Evolutionary conservation across 2,113 vertebrate genomes (phyloP), one percentile per base, ranked within the genome.

Genomic region (Collichthys lucidus): DNA sequence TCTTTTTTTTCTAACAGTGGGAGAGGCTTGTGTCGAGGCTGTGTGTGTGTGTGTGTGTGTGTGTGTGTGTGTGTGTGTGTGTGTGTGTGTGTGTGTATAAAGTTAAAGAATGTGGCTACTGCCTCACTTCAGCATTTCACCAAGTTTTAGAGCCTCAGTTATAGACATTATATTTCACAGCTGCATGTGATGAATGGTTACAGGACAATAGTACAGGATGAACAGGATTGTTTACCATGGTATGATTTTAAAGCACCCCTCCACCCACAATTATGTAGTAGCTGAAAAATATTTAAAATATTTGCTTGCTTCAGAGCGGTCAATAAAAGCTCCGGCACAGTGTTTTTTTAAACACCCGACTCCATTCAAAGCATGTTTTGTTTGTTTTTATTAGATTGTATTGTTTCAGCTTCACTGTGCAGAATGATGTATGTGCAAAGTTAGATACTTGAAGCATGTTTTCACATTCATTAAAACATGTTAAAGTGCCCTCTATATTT

Each of bases 11-110:
- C 26, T 60, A 22, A 16, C 56, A 46, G 77, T 82, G 92, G 91
- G 92, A 89, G 92, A 91, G 92, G 91, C 90, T 52, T 80, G 76
- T 40, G 56, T 59, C 22, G 56, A 26, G 24, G 16, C 19, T 63
- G 53, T 47, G 57, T 3, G 19, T 26, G 42, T n/a, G 11, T 53
- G 57, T 5, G 20, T 17, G 42, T 26, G 31, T 35, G 31, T 35
- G 31, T 5, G 6, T 7, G 57, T 3, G 19, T 26, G 42, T 19
- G 26, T 26, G 26, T 26, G 26, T 26, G 11, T 53, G 57, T 5
- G 20, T 16, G 42, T 26, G 29, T 31, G 29, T 31, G 29, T 5
- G 4, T 22, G 52, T 47, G n/a, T n/a, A n/a, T n/a, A n/a, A n/a
- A 40, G 16, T 57, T 6, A 12, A n/a, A 46, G 40, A 35, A n/a